Evolutionary conservation across 2,888 invertebrate genomes (phyloP).

Genomic region (Leptopilina myrica): DNA sequence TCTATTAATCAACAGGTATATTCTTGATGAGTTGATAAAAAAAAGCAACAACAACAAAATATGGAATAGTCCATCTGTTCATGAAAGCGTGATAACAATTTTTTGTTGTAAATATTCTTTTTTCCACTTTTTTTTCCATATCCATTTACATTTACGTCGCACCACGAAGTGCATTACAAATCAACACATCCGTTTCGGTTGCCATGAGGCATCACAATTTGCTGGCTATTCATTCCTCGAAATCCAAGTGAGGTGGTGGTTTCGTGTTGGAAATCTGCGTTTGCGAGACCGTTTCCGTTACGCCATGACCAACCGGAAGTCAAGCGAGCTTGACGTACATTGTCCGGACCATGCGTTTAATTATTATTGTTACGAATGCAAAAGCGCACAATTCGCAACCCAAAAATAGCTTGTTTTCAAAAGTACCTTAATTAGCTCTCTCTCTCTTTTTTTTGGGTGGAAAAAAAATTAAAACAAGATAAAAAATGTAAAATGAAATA

Average conservation of each 20-base stretch:
- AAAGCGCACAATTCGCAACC: neutral
- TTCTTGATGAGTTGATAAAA: neutral
- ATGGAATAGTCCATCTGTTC: slow-evolving; percentile 13
- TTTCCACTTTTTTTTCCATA: neutral
- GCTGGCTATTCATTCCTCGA: slow-evolving; percentile 32
- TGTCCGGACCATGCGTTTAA: slow-evolving; percentile 29
- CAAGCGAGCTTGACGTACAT: slow-evolving; percentile 35
- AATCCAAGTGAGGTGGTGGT: slow-evolving; percentile 32
- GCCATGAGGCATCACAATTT: slow-evolving; percentile 38
- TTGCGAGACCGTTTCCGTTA: slow-evolving; percentile 38
- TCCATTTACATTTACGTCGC: slow-evolving; percentile 7
- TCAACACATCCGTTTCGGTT: slow-evolving; percentile 34
- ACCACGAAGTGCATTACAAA: slow-evolving; percentile 29
- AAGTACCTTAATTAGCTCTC: neutral
- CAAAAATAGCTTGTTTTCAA: neutral
- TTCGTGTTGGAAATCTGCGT: slow-evolving; percentile 34
- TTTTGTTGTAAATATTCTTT: neutral
- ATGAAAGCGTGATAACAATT: slow-evolving; percentile 15
- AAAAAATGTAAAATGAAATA: too few relatives aligned
- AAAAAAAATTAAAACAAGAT: too few relatives aligned
- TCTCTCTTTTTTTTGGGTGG: neutral
- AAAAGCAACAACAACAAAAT: neutral
- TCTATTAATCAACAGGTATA: slow-evolving; percentile 21
- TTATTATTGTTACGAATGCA: neutral
- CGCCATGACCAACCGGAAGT: slow-evolving; percentile 31